Evolutionary conservation across 2,888 invertebrate species (phyloP).

Genomic region (Drosophila nigritarsus): DNA sequence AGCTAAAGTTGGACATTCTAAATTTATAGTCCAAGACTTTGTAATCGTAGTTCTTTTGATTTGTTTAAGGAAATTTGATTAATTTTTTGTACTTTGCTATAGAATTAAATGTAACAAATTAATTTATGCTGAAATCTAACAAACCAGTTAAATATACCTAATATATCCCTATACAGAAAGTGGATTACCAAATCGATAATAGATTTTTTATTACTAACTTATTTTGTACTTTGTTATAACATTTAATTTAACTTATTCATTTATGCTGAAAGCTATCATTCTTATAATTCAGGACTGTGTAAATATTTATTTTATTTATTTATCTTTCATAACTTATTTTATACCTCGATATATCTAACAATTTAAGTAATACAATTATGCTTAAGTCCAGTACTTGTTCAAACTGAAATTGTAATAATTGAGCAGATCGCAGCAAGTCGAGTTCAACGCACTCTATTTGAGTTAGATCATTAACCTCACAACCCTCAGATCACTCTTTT

Average conservation of each 20-base stretch:
- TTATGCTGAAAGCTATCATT: neutral
- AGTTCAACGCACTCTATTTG: constrained; percentile 58
- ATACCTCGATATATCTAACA: neutral
- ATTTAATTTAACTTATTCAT: neutral
- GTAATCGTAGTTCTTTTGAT: neutral
- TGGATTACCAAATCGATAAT: neutral
- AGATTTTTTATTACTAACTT: neutral
- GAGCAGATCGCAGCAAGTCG: neutral
- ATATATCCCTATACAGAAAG: neutral
- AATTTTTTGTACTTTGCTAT: rapidly evolving
- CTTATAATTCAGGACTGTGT: neutral
- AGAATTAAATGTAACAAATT: neutral
- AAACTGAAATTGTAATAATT: neutral
- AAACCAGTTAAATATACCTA: neutral
- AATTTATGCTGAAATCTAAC: neutral
- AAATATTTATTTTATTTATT: neutral
- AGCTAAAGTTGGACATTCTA: neutral
- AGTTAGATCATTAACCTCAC: constrained; percentile 65
- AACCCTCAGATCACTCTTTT: constrained; percentile 14
- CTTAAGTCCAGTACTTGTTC: too few relatives aligned
- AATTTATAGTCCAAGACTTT: neutral
- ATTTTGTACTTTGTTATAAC: neutral
- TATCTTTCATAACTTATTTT: neutral
- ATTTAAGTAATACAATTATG: neutral
- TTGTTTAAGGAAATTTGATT: neutral